Percentiles rank a stretch among this genome's conserved stretches.
Conservation (phyloP, 2,888 invertebrate genomes). For the Drosophila meridiana region DNA sequence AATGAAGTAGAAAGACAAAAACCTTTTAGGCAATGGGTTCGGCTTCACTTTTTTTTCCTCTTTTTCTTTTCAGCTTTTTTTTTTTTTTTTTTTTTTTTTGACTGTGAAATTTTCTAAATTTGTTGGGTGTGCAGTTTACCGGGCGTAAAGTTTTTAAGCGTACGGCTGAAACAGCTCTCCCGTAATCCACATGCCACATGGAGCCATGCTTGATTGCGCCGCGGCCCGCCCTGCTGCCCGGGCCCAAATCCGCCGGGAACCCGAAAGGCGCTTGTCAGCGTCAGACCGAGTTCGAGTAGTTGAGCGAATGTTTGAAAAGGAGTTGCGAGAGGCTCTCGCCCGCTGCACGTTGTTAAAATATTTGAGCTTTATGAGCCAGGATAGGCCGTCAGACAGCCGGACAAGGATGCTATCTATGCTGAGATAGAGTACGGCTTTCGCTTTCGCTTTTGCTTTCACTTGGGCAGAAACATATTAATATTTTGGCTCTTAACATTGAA, state of each 20-base stretch:
- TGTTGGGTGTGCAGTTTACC: slow-evolving; percentile 56
- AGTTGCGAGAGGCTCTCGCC: slow-evolving; percentile 15
- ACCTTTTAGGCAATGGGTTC: slow-evolving; percentile 64
- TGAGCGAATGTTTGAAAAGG: slow-evolving; percentile 31
- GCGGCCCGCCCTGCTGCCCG: not conserved
- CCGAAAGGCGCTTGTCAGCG: slow-evolving; percentile 45
- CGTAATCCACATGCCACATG: slow-evolving; percentile 71
- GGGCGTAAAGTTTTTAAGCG: slow-evolving; percentile 67
- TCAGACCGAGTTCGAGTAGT: slow-evolving; percentile 39
- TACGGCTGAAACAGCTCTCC: slow-evolving; percentile 60
- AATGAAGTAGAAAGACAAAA: slow-evolving; percentile 68
- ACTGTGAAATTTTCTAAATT: slow-evolving; percentile 57
- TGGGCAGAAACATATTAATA: slow-evolving; percentile 59
- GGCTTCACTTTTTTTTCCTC: slow-evolving; percentile 10
- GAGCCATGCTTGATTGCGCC: slow-evolving; percentile 68
- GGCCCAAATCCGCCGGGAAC: slow-evolving; percentile 10
- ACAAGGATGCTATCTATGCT: not conserved
- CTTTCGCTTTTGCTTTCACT: slow-evolving; percentile 1
- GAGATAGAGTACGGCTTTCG: not conserved
- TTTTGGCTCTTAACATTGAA: slow-evolving; percentile 58
- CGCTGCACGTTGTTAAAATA: slow-evolving; percentile 37
- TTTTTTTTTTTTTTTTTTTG: slow-evolving; percentile 12
- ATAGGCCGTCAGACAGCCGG: slow-evolving; percentile 3
- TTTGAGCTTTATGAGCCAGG: slow-evolving; percentile 50
- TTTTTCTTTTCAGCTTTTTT: not conserved